Percentiles rank a stretch among this genome's conserved stretches.
Evolutionary conservation across 2,888 invertebrate species (phyloP).

Genomic region (Chydorus sphaericus): DNA sequence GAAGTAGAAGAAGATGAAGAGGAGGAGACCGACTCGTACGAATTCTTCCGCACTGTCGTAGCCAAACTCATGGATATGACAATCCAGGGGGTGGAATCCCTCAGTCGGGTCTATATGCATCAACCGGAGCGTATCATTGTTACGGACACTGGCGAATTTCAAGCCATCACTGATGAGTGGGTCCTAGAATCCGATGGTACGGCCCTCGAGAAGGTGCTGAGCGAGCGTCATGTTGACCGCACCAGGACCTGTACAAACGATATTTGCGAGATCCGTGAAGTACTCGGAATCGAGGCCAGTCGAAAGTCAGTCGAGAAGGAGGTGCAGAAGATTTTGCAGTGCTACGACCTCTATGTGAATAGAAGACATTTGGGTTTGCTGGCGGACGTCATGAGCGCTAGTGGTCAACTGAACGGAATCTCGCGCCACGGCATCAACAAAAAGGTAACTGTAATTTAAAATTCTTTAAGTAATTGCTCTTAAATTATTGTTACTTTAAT

Average conservation of each 20-base stretch:
- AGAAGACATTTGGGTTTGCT: constrained; percentile 96
- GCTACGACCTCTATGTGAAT: constrained; percentile 99
- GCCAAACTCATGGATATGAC: constrained; percentile 99
- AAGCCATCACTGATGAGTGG: constrained; percentile 98
- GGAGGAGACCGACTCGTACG: constrained; percentile 99
- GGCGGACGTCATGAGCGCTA: constrained; percentile 99
- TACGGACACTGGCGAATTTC: constrained; percentile 95
- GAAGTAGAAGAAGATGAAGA: constrained; percentile 70
- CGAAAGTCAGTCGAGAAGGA: constrained; percentile 98
- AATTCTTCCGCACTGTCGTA: constrained; percentile 96
- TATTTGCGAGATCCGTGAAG: constrained; percentile 96
- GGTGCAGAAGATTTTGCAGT: constrained; percentile 98
- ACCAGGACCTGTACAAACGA: constrained; percentile 96
- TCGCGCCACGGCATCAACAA: constrained; percentile 99
- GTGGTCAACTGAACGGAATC: constrained; percentile 99
- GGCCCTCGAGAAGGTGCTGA: constrained; percentile 92
- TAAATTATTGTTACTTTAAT: constrained; percentile 34
- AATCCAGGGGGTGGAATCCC: constrained; percentile 92
- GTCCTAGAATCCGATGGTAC: constrained; percentile 98
- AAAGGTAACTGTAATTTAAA: constrained; percentile 24
- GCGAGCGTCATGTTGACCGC: constrained; percentile 94
- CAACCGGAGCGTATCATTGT: constrained; percentile 91
- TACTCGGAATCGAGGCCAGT: constrained; percentile 77
- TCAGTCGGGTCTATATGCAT: constrained; percentile 98
- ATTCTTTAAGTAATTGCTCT: not conserved